Base-by-base conservation (phyloP, 2,888 invertebrate genomes). In the Aphodius granarius region DNA sequence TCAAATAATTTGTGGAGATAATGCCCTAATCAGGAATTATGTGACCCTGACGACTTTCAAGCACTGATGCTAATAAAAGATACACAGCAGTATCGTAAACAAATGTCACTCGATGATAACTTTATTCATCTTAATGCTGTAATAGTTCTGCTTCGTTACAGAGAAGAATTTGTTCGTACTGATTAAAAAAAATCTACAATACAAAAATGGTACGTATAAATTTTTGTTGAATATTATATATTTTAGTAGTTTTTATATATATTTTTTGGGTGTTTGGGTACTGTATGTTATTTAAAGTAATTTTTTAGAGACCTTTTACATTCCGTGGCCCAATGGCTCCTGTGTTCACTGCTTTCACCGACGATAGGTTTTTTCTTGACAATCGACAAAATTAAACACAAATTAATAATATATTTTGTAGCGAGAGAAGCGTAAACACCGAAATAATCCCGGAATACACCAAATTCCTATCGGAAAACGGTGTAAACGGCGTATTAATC, bases 281-380 rank as follows among this genome's bases (percentile, higher is more conserved):
- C 1, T 43, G 13, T 43, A 43, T 43, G 13, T 13, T 43, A 9
- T 43, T 43, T 43, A 43, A 6, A 43, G 6, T 43, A 43, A 9
- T 43, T 66, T 84, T 82, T 75, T 81, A 90, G 90, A 88, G 88
- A 71, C 83, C 84, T 3, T 90, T 91, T 82, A 89, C 86, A 71
- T 92, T 90, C 76, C 88, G 89, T 81, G 94, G 94, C 6, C 83
- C 93, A 15, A 89, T 93, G 86, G 92, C 91, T 0, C 94, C 94
- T 0, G 93, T 93, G 0, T 92, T 94, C 80, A 93, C 93, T 0
- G 91, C 93, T 0, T 91, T 93, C 74, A 89, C 91, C 66, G 87
- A 89, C 66, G 91, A 93, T 82, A 87, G 86, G 90, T 91, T 84
- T 78, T 62, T 71, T 63, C 18, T 20, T 65, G 22, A 65, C 68